Evolutionary conservation across 2,888 invertebrate species (phyloP).

Genomic region (Lepetodrilus schrolli): DNA sequence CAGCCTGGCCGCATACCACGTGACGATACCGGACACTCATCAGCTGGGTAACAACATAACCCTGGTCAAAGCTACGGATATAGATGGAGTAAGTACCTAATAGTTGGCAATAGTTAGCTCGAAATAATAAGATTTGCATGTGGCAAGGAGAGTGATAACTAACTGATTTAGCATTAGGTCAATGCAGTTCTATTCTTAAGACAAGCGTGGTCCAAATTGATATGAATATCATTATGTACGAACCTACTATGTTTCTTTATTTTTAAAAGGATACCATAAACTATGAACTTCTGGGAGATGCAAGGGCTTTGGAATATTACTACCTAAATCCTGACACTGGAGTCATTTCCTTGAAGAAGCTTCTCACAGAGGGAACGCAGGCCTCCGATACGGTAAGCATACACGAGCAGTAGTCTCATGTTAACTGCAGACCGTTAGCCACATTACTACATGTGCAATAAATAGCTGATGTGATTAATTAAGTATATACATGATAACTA

Average conservation of each 20-base stretch:
- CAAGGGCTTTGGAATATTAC: constrained; percentile 55
- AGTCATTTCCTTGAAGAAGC: constrained; percentile 58
- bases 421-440: too few species aligned
- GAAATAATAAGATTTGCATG: too few species aligned
- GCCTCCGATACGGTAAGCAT: constrained; percentile 51
- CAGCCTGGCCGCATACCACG: constrained; percentile 49
- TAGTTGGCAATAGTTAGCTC: too few species aligned
- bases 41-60: constrained; percentile 57
- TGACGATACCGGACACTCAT: constrained; percentile 56
- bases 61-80: constrained; percentile 54
- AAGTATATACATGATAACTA: too few species aligned
- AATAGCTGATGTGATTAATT: too few species aligned
- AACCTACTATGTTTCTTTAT: not conserved
- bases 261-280: constrained; percentile 52
- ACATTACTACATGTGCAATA: too few species aligned
- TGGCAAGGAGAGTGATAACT: too few species aligned
- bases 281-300: constrained; percentile 63
- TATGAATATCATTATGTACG: too few species aligned
- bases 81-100: constrained; percentile 49
- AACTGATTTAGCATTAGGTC: too few species aligned
- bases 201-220: too few species aligned
- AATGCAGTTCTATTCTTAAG: too few species aligned
- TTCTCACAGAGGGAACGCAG: constrained; percentile 53
- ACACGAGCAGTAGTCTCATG: not conserved
- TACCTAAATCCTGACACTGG: constrained; percentile 59